Base-by-base conservation (phyloP, 2,888 invertebrate genomes). In the Agrotis segetum region DNA sequence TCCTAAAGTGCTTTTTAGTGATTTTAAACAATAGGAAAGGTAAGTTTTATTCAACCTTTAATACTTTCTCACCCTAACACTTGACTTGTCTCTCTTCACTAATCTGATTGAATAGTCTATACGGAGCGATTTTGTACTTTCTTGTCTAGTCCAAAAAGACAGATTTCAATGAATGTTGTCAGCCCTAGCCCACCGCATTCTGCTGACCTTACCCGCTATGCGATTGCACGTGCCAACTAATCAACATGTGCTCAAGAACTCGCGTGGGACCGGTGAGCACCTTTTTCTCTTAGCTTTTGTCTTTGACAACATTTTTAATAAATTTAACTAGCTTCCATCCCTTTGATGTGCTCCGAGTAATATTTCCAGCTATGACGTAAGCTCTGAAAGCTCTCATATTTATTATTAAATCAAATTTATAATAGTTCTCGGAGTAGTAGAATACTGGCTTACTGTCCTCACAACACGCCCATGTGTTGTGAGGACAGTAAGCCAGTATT, bases 151-250 rank as follows among this genome's bases (percentile, higher is more conserved):
- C 29, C 3, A 4, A 73, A 66, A 19, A 40, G 2, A 24, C 14
- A 9, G 4, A 47, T 50, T 17, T 58, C 0, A 52, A 53, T 24
- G n/a, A 61, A 24, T n/a, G 2, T 24, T 7, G 65, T 17, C 65
- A 73, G 16, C 81, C 74, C 72, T 81, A 40, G 34, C 21, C 17
- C n/a, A 50, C 62, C 67, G 55, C 71, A 77, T 77, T 83, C 73
- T 84, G 84, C 84, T 88, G 88, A 88, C 88, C 86, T 81, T 88
- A 86, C 83, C 70, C 72, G 83, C 83, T 83, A 83, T 81, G 77
- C 75, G 79, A 86, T 76, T 76, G 86, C 86, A 85, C 86, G 84
- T 83, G 87, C 85, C 85, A 87, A 81, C 79, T 85, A 85, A 86
- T 86, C 85, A 86, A 85, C 82, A 85, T 85, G 85, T 82, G 86